Base-by-base conservation (phyloP, 2,888 invertebrate genomes). In the Scrobipalpa costella region DNA sequence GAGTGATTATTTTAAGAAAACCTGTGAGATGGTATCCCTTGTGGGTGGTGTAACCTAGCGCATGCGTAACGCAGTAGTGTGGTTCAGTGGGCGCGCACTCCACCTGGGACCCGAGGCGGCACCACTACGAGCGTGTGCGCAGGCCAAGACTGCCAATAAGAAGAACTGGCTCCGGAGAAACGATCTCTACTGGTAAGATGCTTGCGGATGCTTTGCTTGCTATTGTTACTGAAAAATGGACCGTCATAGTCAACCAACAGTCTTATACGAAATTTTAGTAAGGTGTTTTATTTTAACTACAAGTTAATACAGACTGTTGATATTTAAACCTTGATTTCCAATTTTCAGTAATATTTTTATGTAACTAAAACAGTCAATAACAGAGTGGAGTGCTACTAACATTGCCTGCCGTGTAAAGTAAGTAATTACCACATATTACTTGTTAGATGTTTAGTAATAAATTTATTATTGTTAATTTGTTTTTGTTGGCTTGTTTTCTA, bases 101-200 rank as follows among this genome's bases (percentile, higher is more conserved):
- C 63, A 97, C 97, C 82, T 97, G 97, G 97, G 97, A 97, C 92
- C 97, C 97, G 72, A 93, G 96, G 71, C 93, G 97, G 64, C 96
- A 97, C 83, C 95, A 97, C 92, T 97, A 97, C 91, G 97, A 97
- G 92, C 96, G 97, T 87, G 94, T 97, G 84, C 95, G 95, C 79
- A 94, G 95, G 76, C 93, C 94, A 73, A 79, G 72, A 92, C 33
- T 63, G 93, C 60, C 60, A 75, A 88, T 94, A 79, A 93, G 94
- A 80, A 92, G 94, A 74, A 88, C 92, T 68, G 95, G 93, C 73
- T 94, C 94, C 75, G 94, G 94, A 73, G 94, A 94, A 81, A 94
- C 94, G 73, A 88, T 93, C 77, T 94, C 94, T 73, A 94, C 93
- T 88, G 92, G 92, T 92, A 69, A 73, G 71, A 19, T 62, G 63